These are phyloP conservation scores for Tribolium madens DNA, from an alignment of 1,140 invertebrate genomes.

Conservation along the genomic window DNA sequence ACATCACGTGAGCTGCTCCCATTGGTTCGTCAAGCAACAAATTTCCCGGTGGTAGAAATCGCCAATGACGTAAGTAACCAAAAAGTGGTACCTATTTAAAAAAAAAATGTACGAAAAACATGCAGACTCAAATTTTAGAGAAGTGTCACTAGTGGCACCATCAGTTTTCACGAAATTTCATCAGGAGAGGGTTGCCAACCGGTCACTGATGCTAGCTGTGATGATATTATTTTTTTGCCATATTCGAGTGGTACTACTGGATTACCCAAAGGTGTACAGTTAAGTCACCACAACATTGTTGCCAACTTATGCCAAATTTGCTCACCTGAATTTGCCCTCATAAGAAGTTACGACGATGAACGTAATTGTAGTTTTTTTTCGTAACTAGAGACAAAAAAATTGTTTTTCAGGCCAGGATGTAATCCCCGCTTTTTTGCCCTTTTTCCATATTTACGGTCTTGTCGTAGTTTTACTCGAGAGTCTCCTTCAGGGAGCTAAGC, in stretches of 20 bases:
- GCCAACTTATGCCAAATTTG: conserved; percentile 66
- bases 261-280: conserved; percentile 86
- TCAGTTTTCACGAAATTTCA: conserved; percentile 70
- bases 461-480: conserved; percentile 69
- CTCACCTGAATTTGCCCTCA: conserved; percentile 18
- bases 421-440: conserved; percentile 76
- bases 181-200: conserved; percentile 60
- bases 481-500: conserved; percentile 72
- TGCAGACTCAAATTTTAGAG: background rate
- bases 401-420: conserved; percentile 67
- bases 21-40: conserved; percentile 66
- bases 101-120: no score
- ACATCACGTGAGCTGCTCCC: conserved; percentile 69
- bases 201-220: conserved; percentile 62
- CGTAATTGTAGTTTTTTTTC: background rate
- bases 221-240: conserved; percentile 70
- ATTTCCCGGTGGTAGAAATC: conserved; percentile 61
- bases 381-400: no score
- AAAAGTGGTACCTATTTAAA: background rate
- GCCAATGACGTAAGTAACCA: conserved; percentile 62
- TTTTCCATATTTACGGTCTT: conserved; percentile 88
- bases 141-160: conserved; percentile 61
- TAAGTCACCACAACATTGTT: conserved; percentile 76
- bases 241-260: conserved; percentile 90
- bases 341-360: background rate